Evolutionary conservation across 2,888 invertebrate genomes (phyloP), one percentile per base, ranked within the genome.

Genomic region (Idaea dimidiata): DNA sequence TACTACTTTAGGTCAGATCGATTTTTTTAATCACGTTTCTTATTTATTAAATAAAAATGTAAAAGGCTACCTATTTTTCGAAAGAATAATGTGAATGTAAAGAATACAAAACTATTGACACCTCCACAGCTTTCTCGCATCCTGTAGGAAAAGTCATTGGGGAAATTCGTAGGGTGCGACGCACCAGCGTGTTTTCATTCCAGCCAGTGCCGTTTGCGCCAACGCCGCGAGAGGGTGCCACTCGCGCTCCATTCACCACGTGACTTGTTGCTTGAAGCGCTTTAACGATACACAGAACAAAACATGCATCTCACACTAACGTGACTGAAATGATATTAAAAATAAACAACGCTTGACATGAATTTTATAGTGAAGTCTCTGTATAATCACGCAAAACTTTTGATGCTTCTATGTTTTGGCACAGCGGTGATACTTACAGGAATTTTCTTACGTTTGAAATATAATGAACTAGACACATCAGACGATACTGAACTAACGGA

Each of bases 121-220:
- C 73, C 83, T 89, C 89, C 84, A 86, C 79, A 79, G 69, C 68
- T 73, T 89, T 90, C 85, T 70, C 71, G 83, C 86, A 88, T 90
- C 88, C 80, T 74, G 75, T 83, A 80, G 82, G 89, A 87, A 90
- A 91, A 91, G 86, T 88, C 89, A 87, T 83, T 81, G 86, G 87
- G 89, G 87, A 89, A 90, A 90, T 87, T 89, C 86, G 89, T 86
- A 81, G 89, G 89, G 91, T 83, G 91, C 87, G 89, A 83, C 90
- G 89, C 86, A 84, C 82, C 85, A 82, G 77, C 84, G 85, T 84
- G 83, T 89, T 89, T 88, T 87, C 86, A 80, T 82, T 80, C 77
- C 78, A 79, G 85, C 83, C 91, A 92, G 92, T 92, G 82, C 79
- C 85, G 87, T 82, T 84, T 84, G 82, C 84, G 87, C 86, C 76